Evolutionary conservation across 2,113 vertebrate genomes (phyloP), one percentile per base, ranked within the genome.

Genomic region (Hippocampus barbouri): DNA sequence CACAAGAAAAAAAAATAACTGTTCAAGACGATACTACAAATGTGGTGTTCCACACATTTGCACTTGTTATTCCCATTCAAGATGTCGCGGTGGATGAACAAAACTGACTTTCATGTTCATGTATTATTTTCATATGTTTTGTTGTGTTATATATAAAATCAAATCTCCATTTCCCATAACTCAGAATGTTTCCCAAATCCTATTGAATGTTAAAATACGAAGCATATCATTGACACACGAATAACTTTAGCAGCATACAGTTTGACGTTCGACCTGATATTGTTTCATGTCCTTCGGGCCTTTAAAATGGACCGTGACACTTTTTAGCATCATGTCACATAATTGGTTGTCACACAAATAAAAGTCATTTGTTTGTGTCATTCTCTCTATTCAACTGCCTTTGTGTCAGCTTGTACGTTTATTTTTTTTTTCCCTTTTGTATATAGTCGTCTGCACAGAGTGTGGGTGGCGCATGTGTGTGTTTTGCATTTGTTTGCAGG

Each of bases 401-500:
- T 59, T 53, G 21, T 23, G 40, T 41, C 27, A 64, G 14, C 11
- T 25, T 43, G 54, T 62, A 21, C n/a, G 25, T 38, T 38, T 38
- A 25, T 66, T 27, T 62, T 25, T 76, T 25, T 8, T 40, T 57
- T 14, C 27, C 43, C 51, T 59, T 38, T 59, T 68, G 60, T 60
- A 49, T 53, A 34, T 64, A 25, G 70, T 74, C 61, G 60, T 54
- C 56, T 77, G 72, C 45, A 25, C 43, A 40, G 51, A 9, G 43
- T 40, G n/a, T 34, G 34, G 34, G 34, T 38, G 8, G 43, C 43
- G 14, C 68, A 60, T 47, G 62, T 73, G 54, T 38, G 5, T 45
- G 68, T 69, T 73, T 71, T 51, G 47, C 47, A 16, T 64, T 49
- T 57, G 23, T 56, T 38, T 66, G 76, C 49, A 53, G 56, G 69